Conservation (phyloP, 2,797 vertebrate genomes). For the Characodon lateralis region DNA sequence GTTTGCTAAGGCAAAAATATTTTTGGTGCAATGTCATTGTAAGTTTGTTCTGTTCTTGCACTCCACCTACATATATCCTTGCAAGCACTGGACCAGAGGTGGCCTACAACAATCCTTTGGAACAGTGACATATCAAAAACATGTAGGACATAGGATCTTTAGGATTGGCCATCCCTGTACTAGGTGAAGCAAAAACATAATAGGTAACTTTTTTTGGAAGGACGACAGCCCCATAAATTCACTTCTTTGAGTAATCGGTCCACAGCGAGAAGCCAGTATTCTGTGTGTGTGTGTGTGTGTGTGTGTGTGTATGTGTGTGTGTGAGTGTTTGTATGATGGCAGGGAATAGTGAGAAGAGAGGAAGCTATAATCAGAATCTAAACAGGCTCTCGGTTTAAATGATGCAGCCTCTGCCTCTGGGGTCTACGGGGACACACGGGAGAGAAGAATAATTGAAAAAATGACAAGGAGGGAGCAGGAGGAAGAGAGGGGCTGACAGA, state of each 20-base stretch:
- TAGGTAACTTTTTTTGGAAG: background rate
- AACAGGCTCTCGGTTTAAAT: constrained; percentile 83
- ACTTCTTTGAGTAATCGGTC: constrained; percentile 43
- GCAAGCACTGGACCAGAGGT: background rate
- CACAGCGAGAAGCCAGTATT: constrained; percentile 25
- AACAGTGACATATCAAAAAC: background rate
- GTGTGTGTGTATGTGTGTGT: too few relatives aligned
- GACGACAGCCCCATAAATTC: constrained; percentile 23
- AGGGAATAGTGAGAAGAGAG: constrained; percentile 63
- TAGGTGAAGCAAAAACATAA: background rate
- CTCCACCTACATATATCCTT: background rate
- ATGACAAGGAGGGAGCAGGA: constrained; percentile 79
- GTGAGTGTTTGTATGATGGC: constrained; percentile 17
- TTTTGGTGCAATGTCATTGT: background rate
- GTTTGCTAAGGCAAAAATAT: background rate
- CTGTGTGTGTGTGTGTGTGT: background rate
- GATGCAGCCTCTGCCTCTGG: constrained; percentile 72
- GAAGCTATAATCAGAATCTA: constrained; percentile 81
- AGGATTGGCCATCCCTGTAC: background rate
- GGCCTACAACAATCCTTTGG: background rate
- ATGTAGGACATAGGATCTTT: background rate
- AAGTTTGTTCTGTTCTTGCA: background rate
- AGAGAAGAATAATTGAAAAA: constrained; percentile 84
- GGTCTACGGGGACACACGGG: constrained; percentile 71
- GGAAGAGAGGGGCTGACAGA: constrained; percentile 67